A percentile compares a stretch with the other conserved stretches of the same genome.
These are phyloP conservation scores for Helarctos malayanus DNA, from an alignment of 2,797 vertebrate genomes.

Conservation along the genomic window DNA sequence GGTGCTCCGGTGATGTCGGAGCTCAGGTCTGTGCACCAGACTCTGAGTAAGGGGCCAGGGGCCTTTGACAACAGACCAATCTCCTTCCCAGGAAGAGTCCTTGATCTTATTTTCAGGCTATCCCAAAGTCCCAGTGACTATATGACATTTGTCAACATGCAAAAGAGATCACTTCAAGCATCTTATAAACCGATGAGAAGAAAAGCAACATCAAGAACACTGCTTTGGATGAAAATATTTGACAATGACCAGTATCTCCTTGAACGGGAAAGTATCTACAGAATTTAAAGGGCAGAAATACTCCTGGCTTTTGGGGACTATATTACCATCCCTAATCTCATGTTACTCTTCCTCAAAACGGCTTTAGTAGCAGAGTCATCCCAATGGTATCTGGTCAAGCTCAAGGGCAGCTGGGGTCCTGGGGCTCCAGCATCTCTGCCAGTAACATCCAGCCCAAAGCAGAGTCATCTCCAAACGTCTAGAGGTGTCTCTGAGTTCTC, in stretches of 20 bases:
- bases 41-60: not conserved
- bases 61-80: not conserved
- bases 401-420: not conserved
- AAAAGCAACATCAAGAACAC: not conserved
- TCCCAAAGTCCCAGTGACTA: not conserved
- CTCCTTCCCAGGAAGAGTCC: not conserved
- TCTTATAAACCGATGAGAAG: not conserved
- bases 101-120: conserved; percentile 1
- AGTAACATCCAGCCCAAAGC: not conserved
- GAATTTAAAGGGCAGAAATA: not conserved
- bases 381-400: not conserved
- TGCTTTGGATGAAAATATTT: not conserved
- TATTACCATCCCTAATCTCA: not conserved
- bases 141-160: conserved; percentile 5
- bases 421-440: not conserved
- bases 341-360: not conserved
- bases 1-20: not conserved
- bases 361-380: not conserved
- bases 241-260: not conserved
- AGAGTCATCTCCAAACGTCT: not conserved
- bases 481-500: conserved; percentile 24
- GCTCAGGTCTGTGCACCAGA: not conserved
- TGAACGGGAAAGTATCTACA: not conserved
- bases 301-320: not conserved
- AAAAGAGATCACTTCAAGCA: not conserved